A percentile compares a stretch with the other conserved stretches of the same genome.
Conservation (phyloP, 2,888 invertebrate genomes). For the Mylabris sibirica region DNA sequence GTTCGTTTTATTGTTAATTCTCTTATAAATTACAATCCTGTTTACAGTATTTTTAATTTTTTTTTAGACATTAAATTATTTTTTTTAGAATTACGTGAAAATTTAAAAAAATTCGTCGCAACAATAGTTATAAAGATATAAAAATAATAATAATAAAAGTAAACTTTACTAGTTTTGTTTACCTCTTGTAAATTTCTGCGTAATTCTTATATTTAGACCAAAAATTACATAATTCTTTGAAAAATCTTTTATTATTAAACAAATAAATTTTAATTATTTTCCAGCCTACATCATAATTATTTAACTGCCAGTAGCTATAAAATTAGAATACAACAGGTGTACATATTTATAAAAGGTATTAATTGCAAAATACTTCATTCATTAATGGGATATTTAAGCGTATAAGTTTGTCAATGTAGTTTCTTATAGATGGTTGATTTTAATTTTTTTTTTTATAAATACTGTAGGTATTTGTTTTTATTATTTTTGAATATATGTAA, state of each 20-base stretch:
- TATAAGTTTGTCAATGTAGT: too few species aligned
- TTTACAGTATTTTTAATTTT: too few species aligned
- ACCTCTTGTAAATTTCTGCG: not conserved
- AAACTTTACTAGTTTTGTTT: not conserved
- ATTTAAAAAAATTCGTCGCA: too few species aligned
- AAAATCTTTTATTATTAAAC: not conserved
- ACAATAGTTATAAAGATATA: too few species aligned
- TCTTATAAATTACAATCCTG: too few species aligned
- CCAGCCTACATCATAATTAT: not conserved
- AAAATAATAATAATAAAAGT: not conserved
- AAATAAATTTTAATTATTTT: not conserved
- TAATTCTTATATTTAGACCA: conserved; percentile 4
- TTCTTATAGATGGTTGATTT: not conserved
- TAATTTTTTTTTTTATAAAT: not conserved
- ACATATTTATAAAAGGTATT: not conserved
- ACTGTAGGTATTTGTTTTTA: not conserved
- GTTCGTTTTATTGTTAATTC: too few species aligned
- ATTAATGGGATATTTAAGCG: too few species aligned
- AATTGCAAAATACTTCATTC: not conserved
- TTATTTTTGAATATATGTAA: not conserved
- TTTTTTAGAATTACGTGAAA: too few species aligned
- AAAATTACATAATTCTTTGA: conserved; percentile 4
- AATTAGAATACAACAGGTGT: not conserved
- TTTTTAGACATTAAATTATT: too few species aligned
- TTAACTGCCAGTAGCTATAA: not conserved